phyloP scores from a whole-genome alignment of 2,888 invertebrate genomes.

The Noctua janthina region DNA sequence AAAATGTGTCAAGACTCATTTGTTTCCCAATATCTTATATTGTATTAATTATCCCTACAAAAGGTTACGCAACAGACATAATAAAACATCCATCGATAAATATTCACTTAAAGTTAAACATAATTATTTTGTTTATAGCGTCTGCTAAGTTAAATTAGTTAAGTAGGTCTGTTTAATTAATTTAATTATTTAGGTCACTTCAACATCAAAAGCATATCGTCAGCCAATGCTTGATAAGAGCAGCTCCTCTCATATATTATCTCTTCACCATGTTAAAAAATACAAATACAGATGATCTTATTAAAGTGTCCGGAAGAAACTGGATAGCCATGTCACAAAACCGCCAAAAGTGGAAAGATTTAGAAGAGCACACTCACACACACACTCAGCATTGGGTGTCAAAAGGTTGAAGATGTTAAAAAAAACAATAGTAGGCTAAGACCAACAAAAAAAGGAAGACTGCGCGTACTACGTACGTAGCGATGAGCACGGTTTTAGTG shows the following conservation, averaged over 20 bases:
- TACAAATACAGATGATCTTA: no score
- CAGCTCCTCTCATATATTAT: background rate
- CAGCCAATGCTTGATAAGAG: background rate
- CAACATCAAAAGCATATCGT: background rate
- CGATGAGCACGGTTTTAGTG: no score
- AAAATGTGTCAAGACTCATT: conserved; percentile 9
- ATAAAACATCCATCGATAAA: no score
- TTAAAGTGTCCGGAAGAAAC: no score
- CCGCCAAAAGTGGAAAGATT: no score
- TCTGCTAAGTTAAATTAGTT: background rate
- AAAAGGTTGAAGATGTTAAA: no score
- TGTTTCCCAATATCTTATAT: background rate
- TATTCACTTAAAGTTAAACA: background rate
- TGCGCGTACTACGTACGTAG: no score
- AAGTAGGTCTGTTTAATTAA: background rate
- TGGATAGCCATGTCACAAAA: no score
- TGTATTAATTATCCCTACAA: background rate
- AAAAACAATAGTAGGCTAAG: no score
- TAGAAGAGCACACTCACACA: no score
- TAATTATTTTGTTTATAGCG: background rate
- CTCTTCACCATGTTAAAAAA: background rate
- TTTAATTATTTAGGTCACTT: background rate
- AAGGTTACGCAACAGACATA: background rate
- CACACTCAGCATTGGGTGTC: no score
- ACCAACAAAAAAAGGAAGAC: no score